A percentile compares a stretch with the other conserved stretches of the same genome.
These are phyloP conservation scores for Epistrophe eligans DNA, from an alignment of 2,888 invertebrate genomes.

Conservation along the genomic window DNA sequence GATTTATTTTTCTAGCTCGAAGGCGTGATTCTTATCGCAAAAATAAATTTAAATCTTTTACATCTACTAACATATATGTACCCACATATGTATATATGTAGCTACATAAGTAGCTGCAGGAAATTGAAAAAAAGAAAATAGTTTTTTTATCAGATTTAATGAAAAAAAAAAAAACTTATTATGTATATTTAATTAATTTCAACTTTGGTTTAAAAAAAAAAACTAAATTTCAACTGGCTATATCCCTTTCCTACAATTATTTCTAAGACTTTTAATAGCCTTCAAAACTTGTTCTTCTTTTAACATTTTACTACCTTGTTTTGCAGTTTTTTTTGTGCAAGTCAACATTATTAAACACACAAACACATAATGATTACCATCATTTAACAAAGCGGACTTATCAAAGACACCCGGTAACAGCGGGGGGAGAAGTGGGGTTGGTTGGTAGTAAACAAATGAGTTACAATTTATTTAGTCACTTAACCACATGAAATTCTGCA, in stretches of 20 bases:
- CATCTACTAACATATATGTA: background rate
- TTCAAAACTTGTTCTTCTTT: conserved; percentile 30
- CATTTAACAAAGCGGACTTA: conserved; percentile 49
- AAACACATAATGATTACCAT: conserved; percentile 29
- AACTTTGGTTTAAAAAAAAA: background rate
- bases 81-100: no score
- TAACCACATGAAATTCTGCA: conserved; percentile 62
- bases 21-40: conserved; percentile 40
- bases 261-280: conserved; percentile 33
- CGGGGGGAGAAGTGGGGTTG: no score
- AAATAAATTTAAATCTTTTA: conserved; percentile 14
- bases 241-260: conserved; percentile 1
- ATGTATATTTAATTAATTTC: background rate
- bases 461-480: conserved; percentile 71
- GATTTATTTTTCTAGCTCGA: conserved; percentile 15
- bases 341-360: conserved; percentile 14
- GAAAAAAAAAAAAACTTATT: background rate
- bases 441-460: conserved; percentile 67
- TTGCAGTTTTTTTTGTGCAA: conserved; percentile 11
- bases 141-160: background rate
- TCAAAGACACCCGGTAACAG: background rate
- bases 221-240: background rate
- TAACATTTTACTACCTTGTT: conserved; percentile 8
- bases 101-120: background rate
- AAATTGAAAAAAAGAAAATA: conserved; percentile 24